Percentiles rank a stretch among this genome's conserved stretches.
Conservation (phyloP, 2,888 invertebrate species). For the Megastigmus dorsalis region DNA sequence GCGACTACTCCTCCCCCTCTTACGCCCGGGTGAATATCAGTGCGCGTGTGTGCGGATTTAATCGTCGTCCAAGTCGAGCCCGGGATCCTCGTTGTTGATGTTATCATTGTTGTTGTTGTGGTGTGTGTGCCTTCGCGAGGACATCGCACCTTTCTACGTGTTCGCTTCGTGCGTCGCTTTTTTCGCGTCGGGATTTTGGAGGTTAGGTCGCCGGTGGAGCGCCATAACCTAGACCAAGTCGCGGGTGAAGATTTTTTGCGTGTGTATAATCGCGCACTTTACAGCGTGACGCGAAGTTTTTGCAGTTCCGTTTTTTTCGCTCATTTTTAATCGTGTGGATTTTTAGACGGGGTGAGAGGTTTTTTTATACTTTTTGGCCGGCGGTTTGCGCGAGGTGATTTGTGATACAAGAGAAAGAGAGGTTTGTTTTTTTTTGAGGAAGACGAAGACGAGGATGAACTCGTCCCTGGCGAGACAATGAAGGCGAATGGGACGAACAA, state of each 20-base stretch:
- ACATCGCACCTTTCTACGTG: not conserved
- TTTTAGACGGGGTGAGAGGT: not conserved
- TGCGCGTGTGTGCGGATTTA: conserved; percentile 1
- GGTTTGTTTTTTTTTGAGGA: conserved; percentile 43
- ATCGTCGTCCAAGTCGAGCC: no score
- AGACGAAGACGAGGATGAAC: conserved; percentile 63
- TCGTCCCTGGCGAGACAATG: conserved; percentile 68
- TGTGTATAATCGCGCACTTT: no score
- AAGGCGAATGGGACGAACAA: conserved; percentile 74
- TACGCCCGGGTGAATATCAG: not conserved
- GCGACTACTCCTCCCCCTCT: not conserved
- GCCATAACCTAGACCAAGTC: conserved; percentile 36
- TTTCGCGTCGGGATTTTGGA: conserved; percentile 61
- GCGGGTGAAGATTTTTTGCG: conserved; percentile 6
- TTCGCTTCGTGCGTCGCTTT: conserved; percentile 41
- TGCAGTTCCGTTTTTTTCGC: no score
- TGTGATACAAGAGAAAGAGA: not conserved
- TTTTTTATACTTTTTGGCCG: no score
- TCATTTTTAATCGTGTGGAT: no score
- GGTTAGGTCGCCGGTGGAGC: conserved; percentile 71
- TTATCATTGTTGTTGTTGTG: conserved; percentile 13
- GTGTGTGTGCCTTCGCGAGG: conserved; percentile 14
- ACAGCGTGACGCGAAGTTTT: no score
- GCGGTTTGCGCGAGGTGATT: no score
- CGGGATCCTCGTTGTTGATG: no score